Evolutionary conservation across 1,140 invertebrate genomes (phyloP).

Genomic region (Adoxophyes honmai): DNA sequence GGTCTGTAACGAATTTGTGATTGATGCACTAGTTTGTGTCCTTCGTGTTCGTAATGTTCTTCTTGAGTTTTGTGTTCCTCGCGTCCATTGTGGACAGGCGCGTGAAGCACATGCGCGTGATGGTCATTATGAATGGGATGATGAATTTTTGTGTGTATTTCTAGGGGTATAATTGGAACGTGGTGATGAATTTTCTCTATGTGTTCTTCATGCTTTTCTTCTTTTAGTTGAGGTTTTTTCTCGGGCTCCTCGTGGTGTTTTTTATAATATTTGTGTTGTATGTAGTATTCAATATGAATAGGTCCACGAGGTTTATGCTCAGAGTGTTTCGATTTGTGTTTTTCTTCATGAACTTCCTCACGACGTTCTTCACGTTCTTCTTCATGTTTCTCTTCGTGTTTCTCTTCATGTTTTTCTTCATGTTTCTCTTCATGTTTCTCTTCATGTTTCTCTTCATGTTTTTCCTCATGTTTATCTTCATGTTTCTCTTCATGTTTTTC

Average conservation of each 20-base stretch:
- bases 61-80: no score
- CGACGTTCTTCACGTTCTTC: background rate
- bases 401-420: no score
- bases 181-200: background rate
- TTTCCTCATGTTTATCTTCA: no score
- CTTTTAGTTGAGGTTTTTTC: background rate
- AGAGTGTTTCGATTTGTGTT: background rate
- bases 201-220: conserved; percentile 14
- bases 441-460: background rate
- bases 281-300: conserved; percentile 8
- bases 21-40: no score
- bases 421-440: background rate
- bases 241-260: conserved; percentile 14
- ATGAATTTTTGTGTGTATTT: background rate
- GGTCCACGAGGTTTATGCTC: background rate
- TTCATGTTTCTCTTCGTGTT: no score
- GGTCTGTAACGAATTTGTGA: no score
- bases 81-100: no score
- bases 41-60: background rate
- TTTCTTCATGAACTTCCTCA: background rate
- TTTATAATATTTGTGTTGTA: background rate
- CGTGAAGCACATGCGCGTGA: background rate
- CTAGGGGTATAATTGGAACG: background rate
- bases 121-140: conserved; percentile 7
- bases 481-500: no score